A percentile compares a stretch with the other conserved stretches of the same genome.
Conservation (phyloP, 2,888 invertebrate genomes). For the Drosophila nr. perissopoda region DNA sequence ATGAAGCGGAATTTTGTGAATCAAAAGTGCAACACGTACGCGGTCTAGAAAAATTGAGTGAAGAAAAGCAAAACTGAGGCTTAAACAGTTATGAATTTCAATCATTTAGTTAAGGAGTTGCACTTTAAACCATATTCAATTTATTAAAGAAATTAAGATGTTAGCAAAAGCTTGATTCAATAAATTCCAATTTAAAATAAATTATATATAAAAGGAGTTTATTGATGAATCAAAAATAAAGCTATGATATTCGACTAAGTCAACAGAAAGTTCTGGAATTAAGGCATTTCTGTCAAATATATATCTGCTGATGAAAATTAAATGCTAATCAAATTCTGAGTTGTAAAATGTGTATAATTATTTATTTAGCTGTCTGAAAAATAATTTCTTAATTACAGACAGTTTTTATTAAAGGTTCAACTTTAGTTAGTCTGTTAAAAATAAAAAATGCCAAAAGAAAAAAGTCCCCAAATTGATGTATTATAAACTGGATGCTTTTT, state of each 20-base stretch:
- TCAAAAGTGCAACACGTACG: slow-evolving; percentile 64
- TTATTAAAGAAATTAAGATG: not conserved
- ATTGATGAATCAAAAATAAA: not conserved
- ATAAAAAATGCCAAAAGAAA: not conserved
- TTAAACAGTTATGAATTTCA: slow-evolving; percentile 12
- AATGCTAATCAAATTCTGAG: not conserved
- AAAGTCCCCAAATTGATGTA: not conserved
- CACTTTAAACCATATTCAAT: not conserved
- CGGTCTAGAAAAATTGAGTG: slow-evolving; percentile 18
- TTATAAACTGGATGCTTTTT: not conserved
- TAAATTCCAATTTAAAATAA: not conserved
- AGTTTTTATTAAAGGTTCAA: not conserved
- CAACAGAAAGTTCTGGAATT: too few species aligned
- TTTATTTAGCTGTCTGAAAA: not conserved
- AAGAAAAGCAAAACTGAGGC: slow-evolving; percentile 11
- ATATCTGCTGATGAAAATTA: not conserved
- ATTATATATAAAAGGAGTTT: not conserved
- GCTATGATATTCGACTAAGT: not conserved
- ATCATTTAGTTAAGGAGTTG: not conserved
- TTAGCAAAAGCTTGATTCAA: not conserved
- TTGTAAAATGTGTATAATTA: not conserved
- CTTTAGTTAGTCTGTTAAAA: not conserved
- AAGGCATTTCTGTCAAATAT: not conserved
- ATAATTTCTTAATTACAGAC: not conserved
- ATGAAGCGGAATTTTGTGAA: slow-evolving; percentile 38